phyloP scores from a whole-genome alignment of 2,797 vertebrate species.

The Streptopelia turtur region DNA sequence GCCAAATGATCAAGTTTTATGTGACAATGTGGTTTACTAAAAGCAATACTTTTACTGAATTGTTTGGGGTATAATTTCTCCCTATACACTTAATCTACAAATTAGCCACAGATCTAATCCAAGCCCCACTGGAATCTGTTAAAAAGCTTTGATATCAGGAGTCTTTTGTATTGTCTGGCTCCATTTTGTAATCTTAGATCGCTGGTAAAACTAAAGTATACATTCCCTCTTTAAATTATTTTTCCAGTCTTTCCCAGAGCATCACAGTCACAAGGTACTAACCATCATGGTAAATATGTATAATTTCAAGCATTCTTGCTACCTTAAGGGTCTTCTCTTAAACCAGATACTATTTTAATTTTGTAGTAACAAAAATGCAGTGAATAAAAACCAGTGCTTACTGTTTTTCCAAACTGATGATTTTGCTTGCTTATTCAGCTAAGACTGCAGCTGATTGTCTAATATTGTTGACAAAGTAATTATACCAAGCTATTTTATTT shows the following conservation, averaged over 20 bases:
- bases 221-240: not conserved
- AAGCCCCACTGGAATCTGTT: not conserved
- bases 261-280: not conserved
- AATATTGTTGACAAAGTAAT: not conserved
- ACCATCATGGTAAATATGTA: not conserved
- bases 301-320: not conserved
- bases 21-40: not conserved
- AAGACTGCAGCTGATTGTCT: not conserved
- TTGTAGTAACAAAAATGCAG: not conserved
- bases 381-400: not conserved
- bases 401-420: not conserved
- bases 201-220: not conserved
- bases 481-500: not conserved
- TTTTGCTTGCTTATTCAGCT: not conserved
- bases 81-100: not conserved
- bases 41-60: not conserved
- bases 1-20: not conserved
- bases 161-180: fast-evolving
- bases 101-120: not conserved
- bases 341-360: not conserved
- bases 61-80: not conserved
- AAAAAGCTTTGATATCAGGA: not conserved
- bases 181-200: not conserved
- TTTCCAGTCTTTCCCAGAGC: not conserved
- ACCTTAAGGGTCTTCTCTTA: not conserved